Percentiles rank a stretch among this genome's conserved stretches.
Conservation (phyloP, 2,113 vertebrate genomes). For the Nesoenas mayeri region DNA sequence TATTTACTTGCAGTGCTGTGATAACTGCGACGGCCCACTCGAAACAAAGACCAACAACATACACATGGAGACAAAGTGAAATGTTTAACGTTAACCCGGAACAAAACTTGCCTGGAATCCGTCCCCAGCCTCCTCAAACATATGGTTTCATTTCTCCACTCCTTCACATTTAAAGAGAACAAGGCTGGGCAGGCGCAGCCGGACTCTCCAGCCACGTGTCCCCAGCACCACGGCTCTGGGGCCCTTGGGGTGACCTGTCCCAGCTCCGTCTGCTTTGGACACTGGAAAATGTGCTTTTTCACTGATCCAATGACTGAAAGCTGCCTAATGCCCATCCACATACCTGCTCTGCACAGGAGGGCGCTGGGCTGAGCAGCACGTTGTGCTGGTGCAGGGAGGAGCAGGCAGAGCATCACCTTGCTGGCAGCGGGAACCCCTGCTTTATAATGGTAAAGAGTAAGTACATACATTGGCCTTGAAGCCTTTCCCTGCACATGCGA, state of each 20-base stretch:
- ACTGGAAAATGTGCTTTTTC: not conserved
- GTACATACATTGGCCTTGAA: accelerated
- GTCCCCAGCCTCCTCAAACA: not conserved
- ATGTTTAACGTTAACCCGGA: not conserved
- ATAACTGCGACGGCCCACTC: accelerated
- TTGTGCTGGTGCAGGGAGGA: accelerated
- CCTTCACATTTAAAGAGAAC: not conserved
- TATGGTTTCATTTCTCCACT: not conserved
- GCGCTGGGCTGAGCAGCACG: accelerated
- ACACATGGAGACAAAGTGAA: not conserved
- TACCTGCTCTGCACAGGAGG: not conserved
- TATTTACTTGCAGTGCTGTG: not conserved
- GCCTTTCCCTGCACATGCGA: accelerated
- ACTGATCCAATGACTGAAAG: not conserved
- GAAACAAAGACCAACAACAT: not conserved
- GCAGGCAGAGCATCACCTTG: accelerated
- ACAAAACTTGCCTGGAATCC: not conserved
- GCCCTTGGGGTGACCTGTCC: not conserved
- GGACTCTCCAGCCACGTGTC: not conserved
- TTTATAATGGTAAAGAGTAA: not conserved
- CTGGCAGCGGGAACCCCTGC: not conserved
- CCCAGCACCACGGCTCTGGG: accelerated
- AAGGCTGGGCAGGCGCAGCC: not conserved
- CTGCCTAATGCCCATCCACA: accelerated
- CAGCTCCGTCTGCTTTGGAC: not conserved